phyloP scores from a whole-genome alignment of 1,140 invertebrate genomes.

The Hylyphantes graminicola region DNA sequence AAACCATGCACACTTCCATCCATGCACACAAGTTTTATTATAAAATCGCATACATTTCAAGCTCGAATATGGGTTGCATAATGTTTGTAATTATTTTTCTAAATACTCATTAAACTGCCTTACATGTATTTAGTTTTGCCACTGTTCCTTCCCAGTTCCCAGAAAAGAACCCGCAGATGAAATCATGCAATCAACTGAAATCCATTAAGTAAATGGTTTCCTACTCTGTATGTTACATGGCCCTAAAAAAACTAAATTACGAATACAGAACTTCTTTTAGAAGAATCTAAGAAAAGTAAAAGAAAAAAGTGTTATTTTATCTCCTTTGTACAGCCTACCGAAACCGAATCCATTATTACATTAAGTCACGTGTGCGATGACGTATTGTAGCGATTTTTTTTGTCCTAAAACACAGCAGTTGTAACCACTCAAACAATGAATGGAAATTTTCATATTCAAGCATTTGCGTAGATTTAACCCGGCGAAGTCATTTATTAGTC shows the following conservation, averaged over 20 bases:
- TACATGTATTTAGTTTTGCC: background rate
- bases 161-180: constrained; percentile 20
- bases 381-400: constrained; percentile 15
- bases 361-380: constrained; percentile 38
- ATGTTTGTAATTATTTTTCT: too few species aligned
- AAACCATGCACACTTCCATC: too few species aligned
- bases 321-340: constrained; percentile 21
- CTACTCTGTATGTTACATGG: constrained; percentile 10
- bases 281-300: constrained; percentile 17
- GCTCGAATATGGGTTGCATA: too few species aligned
- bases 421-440: background rate
- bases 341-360: constrained; percentile 45
- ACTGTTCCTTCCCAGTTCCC: constrained; percentile 10
- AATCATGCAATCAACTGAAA: constrained; percentile 46
- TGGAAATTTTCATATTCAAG: too few species aligned
- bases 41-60: too few species aligned
- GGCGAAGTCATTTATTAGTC: too few species aligned
- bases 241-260: constrained; percentile 33
- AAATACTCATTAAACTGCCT: too few species aligned
- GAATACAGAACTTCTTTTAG: constrained; percentile 30
- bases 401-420: background rate
- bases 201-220: constrained; percentile 43
- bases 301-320: constrained; percentile 41
- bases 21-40: too few species aligned
- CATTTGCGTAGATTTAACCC: too few species aligned